Evolutionary conservation across 2,888 invertebrate genomes (phyloP).

Genomic region (Resseliella maxima): DNA sequence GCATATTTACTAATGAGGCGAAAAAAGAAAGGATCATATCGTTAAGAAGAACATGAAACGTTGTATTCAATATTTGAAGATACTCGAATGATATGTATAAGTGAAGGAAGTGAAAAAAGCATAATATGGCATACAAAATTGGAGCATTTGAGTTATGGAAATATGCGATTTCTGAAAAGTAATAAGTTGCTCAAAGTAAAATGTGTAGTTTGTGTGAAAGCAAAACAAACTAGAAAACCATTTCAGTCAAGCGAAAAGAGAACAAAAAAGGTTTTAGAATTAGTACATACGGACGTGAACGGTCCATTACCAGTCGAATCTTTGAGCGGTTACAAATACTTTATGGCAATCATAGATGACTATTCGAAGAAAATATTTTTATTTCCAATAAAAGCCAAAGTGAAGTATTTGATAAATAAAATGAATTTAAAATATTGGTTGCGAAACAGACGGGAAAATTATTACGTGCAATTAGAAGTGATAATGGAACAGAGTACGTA

Average conservation of each 20-base stretch:
- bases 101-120: background rate
- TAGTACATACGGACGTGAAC: background rate
- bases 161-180: background rate
- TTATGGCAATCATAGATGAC: background rate
- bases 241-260: background rate
- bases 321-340: background rate
- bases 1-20: too few relatives aligned
- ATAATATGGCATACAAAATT: background rate
- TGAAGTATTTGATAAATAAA: conserved; percentile 58
- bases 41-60: background rate
- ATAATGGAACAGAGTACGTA: conserved; percentile 61
- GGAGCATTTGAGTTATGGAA: background rate
- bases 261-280: background rate
- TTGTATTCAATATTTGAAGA: background rate
- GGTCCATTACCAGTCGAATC: background rate
- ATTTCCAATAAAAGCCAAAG: background rate
- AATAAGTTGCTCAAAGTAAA: background rate
- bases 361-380: background rate
- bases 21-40: too few relatives aligned
- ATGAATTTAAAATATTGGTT: conserved; percentile 60
- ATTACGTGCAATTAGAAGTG: conserved; percentile 60
- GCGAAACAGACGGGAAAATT: conserved; percentile 61
- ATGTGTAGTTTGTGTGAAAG: background rate
- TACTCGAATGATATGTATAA: background rate
- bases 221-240: background rate